Evolutionary conservation across 1,140 invertebrate genomes (phyloP).

Genomic region (Acyrthosiphon pisum): DNA sequence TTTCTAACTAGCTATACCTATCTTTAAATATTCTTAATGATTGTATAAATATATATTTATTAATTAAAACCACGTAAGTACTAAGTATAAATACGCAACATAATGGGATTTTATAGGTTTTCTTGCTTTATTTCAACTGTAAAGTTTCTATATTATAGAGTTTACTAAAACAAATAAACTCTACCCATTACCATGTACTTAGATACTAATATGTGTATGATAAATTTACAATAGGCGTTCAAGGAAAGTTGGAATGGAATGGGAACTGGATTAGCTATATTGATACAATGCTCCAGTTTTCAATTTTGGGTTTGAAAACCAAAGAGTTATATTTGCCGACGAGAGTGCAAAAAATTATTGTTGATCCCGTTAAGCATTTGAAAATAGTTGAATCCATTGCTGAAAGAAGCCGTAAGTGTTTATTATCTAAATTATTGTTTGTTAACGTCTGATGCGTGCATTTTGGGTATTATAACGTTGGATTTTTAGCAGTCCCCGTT

Average conservation of each 20-base stretch:
- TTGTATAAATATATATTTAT: background rate
- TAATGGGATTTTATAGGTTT: too few species aligned
- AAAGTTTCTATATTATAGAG: background rate
- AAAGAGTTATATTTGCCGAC: constrained; percentile 87
- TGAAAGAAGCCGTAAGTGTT: constrained; percentile 60
- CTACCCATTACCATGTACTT: too few species aligned
- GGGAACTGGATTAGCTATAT: constrained; percentile 92
- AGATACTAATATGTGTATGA: too few species aligned
- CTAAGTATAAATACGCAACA: too few species aligned
- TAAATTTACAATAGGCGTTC: constrained; percentile 62
- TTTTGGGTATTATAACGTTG: background rate
- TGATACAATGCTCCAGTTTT: constrained; percentile 94
- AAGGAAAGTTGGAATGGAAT: constrained; percentile 79
- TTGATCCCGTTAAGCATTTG: constrained; percentile 79
- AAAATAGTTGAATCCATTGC: constrained; percentile 64
- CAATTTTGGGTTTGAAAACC: constrained; percentile 77
- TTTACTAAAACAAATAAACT: background rate
- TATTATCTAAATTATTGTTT: background rate
- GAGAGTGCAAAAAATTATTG: constrained; percentile 78
- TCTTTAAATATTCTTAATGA: too few species aligned
- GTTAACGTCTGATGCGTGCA: background rate
- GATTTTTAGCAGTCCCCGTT: constrained; percentile 67
- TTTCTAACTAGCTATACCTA: too few species aligned
- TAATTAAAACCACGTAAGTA: background rate
- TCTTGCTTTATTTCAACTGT: background rate